A percentile compares a stretch with the other conserved stretches of the same genome.
Evolutionary conservation across 2,888 invertebrate species (phyloP).

Genomic region (Selenia dentaria): DNA sequence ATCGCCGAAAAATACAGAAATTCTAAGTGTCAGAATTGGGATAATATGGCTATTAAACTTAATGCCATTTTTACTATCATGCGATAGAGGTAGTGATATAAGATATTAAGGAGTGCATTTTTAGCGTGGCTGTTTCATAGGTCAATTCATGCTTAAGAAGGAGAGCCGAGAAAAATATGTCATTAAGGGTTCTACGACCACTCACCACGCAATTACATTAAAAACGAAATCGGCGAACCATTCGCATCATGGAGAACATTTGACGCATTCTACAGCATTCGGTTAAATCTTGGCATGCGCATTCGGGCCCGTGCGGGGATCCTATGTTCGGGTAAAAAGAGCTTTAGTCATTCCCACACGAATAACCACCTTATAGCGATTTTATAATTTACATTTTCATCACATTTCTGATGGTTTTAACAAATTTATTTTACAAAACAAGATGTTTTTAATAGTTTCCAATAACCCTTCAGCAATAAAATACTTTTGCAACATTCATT

Average conservation of each 20-base stretch:
- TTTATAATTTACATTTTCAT: background rate
- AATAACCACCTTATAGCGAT: slow-evolving; percentile 28
- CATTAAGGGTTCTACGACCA: slow-evolving; percentile 52
- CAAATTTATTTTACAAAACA: too few species aligned
- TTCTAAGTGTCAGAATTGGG: background rate
- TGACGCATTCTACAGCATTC: slow-evolving; percentile 63
- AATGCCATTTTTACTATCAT: slow-evolving; percentile 29
- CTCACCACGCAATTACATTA: slow-evolving; percentile 53
- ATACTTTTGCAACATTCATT: too few species aligned
- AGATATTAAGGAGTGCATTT: slow-evolving; percentile 9
- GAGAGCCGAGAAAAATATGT: slow-evolving; percentile 24
- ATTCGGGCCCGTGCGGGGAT: slow-evolving; percentile 39
- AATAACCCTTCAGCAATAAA: too few species aligned
- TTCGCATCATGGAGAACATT: slow-evolving; percentile 52
- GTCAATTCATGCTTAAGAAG: slow-evolving; percentile 40
- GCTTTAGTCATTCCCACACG: slow-evolving; percentile 34
- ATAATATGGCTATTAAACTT: background rate
- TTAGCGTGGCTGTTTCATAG: background rate
- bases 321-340: slow-evolving; percentile 38
- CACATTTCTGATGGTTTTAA: background rate
- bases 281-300: slow-evolving; percentile 60
- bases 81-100: slow-evolving; percentile 35
- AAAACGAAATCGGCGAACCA: slow-evolving; percentile 41
- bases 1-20: too few species aligned
- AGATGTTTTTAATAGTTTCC: too few species aligned